phyloP scores from a whole-genome alignment of 1,140 invertebrate genomes.

The Meloidogyne floridensis region DNA sequence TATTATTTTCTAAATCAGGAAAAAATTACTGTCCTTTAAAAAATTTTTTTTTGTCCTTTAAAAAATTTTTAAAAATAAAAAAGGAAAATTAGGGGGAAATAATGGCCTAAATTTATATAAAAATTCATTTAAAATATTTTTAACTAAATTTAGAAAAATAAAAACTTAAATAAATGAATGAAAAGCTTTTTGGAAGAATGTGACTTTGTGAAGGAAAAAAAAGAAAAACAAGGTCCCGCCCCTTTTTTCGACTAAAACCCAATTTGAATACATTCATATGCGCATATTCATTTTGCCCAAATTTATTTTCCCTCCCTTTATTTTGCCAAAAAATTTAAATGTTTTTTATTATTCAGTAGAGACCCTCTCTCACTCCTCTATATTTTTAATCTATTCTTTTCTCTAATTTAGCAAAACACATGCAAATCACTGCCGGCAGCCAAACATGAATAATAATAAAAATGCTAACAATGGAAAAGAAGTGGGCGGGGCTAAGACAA shows the following conservation, averaged over 20 bases:
- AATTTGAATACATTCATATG: slow-evolving; percentile 9
- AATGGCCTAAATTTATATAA: no score
- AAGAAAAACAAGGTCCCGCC: background rate
- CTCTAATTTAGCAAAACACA: slow-evolving; percentile 7
- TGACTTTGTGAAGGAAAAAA: background rate
- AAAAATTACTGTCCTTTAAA: no score
- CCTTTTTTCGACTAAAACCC: background rate
- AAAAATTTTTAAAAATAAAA: background rate
- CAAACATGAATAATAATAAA: slow-evolving; percentile 9
- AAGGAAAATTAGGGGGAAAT: background rate
- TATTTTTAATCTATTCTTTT: background rate
- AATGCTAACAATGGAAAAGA: background rate
- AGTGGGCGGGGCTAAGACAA: background rate
- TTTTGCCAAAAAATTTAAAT: slow-evolving; percentile 9
- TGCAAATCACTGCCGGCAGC: slow-evolving; percentile 1
- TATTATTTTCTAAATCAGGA: no score
- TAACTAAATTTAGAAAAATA: no score
- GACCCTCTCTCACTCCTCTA: background rate
- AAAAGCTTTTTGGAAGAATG: background rate
- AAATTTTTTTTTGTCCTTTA: no score
- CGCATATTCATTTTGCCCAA: slow-evolving; percentile 9
- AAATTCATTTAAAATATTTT: no score
- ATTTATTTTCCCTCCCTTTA: background rate
- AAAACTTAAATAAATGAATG: background rate
- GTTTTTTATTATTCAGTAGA: slow-evolving; percentile 6